Percentiles rank a stretch among this genome's conserved stretches.
Evolutionary conservation across 1,140 invertebrate genomes (phyloP).

Genomic region (Acromyrmex charruanus): DNA sequence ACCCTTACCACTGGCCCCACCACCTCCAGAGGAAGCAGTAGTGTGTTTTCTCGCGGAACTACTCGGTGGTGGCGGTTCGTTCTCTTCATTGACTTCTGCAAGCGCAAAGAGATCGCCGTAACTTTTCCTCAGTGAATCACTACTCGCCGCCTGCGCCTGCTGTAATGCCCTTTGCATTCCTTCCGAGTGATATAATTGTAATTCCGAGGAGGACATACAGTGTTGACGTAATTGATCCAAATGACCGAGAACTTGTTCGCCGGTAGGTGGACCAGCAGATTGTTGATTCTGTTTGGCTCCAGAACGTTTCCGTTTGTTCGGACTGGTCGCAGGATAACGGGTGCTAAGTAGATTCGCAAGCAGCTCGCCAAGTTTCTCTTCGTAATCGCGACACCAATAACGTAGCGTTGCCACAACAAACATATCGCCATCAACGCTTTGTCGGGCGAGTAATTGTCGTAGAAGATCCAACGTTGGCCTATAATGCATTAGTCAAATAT

Average conservation of each 20-base stretch:
- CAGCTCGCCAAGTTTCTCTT: conserved; percentile 95
- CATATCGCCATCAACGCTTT: conserved; percentile 90
- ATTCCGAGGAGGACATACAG: conserved; percentile 88
- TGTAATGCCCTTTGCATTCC: conserved; percentile 96
- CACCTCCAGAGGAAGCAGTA: conserved; percentile 80
- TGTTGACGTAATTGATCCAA: conserved; percentile 95
- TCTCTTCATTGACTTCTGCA: conserved; percentile 94
- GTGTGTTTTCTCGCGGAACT: conserved; percentile 87
- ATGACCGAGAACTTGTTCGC: conserved; percentile 95
- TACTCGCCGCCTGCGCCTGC: conserved; percentile 92
- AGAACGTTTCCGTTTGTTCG: conserved; percentile 95
- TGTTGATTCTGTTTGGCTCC: conserved; percentile 88
- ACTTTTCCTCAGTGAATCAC: conserved; percentile 94
- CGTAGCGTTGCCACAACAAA: conserved; percentile 96
- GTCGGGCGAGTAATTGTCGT: conserved; percentile 93
- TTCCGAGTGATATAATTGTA: conserved; percentile 92
- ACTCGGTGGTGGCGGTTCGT: conserved; percentile 84
- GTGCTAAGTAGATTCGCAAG: conserved; percentile 92
- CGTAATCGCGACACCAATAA: conserved; percentile 97
- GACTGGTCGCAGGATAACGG: conserved; percentile 94
- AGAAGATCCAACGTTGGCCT: conserved; percentile 95
- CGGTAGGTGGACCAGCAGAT: conserved; percentile 88
- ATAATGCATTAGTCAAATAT: conserved; percentile 67
- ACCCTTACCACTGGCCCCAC: conserved; percentile 84
- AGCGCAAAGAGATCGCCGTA: conserved; percentile 96